Percentiles rank a stretch among this genome's conserved stretches.
Conservation (phyloP, 2,888 invertebrate species). For the Rhimphoctona megacephalus region DNA sequence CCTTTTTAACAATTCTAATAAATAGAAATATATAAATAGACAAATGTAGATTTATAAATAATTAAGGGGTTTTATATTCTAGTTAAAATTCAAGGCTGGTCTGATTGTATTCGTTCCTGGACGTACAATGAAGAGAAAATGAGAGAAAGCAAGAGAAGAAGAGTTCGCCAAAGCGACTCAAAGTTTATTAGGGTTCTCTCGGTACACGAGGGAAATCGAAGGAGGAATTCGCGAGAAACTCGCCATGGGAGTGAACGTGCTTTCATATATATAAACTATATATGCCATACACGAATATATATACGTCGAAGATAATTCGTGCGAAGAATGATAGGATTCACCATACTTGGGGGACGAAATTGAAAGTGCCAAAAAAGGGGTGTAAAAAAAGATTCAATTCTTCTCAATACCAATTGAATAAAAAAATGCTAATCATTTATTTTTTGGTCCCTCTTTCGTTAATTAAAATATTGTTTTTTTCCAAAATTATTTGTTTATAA, state of each 20-base stretch:
- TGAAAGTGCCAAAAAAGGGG: neutral
- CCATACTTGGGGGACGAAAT: neutral
- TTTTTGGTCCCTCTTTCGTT: too few relatives aligned
- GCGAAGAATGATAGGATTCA: neutral
- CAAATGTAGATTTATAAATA: neutral
- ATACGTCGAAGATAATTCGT: neutral
- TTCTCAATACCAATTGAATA: neutral
- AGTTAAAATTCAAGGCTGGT: neutral
- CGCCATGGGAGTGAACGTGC: conserved; percentile 53
- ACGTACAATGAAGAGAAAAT: neutral
- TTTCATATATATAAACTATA: conserved; percentile 28
- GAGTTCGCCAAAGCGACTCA: conserved; percentile 45
- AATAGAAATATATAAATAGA: neutral
- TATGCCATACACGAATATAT: neutral
- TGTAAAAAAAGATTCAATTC: neutral
- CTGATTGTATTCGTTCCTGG: neutral
- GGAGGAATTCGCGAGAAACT: conserved; percentile 47
- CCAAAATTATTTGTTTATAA: too few relatives aligned
- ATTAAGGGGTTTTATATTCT: neutral
- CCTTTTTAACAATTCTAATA: neutral
- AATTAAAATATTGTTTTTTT: too few relatives aligned
- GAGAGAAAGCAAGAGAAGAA: conserved; percentile 8
- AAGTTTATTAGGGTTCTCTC: conserved; percentile 71
- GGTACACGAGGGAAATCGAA: conserved; percentile 73
- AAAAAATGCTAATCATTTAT: neutral